Percentiles rank a stretch among this genome's conserved stretches.
phyloP scores from a whole-genome alignment of 92 coral and sea anemone genomes.

The Palythoa heliodiscus region DNA sequence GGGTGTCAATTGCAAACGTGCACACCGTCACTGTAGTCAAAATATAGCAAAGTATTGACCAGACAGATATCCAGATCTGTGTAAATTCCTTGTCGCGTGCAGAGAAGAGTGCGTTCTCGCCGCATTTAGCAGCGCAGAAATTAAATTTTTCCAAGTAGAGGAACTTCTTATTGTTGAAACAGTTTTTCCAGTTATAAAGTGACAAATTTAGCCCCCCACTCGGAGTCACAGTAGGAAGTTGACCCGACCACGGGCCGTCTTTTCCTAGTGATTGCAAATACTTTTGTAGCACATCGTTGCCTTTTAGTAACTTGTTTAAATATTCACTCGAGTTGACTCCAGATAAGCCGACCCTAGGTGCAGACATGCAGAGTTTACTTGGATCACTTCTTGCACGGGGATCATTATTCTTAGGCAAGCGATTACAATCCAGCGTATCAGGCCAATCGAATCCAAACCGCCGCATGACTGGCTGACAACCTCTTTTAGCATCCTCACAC shows the following conservation, averaged over 20 bases:
- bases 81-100: conserved; percentile 80
- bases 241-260: conserved; percentile 35
- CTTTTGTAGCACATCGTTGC: conserved; percentile 62
- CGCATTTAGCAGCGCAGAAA: conserved; percentile 76
- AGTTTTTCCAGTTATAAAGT: conserved; percentile 68
- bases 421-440: conserved; percentile 75
- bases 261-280: conserved; percentile 57
- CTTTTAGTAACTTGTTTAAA: conserved; percentile 52
- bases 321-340: conserved; percentile 71
- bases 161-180: conserved; percentile 61
- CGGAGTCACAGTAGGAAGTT: conserved; percentile 22
- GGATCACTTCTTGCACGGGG: conserved; percentile 75
- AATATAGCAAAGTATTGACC: conserved; percentile 93
- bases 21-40: conserved; percentile 88
- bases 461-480: conserved; percentile 80
- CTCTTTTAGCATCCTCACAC: conserved; percentile 87
- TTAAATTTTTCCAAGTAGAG: conserved; percentile 71
- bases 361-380: conserved; percentile 70
- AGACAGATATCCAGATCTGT: conserved; percentile 87
- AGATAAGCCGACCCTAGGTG: conserved; percentile 62
- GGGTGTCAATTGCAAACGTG: conserved; percentile 92
- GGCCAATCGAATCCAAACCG: conserved; percentile 98
- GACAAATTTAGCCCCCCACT: conserved; percentile 38
- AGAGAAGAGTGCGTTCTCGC: conserved; percentile 75
- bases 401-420: conserved; percentile 71